These are phyloP conservation scores for Alentia gelatinosa DNA, from an alignment of 2,888 invertebrate genomes.

Conservation along the genomic window DNA sequence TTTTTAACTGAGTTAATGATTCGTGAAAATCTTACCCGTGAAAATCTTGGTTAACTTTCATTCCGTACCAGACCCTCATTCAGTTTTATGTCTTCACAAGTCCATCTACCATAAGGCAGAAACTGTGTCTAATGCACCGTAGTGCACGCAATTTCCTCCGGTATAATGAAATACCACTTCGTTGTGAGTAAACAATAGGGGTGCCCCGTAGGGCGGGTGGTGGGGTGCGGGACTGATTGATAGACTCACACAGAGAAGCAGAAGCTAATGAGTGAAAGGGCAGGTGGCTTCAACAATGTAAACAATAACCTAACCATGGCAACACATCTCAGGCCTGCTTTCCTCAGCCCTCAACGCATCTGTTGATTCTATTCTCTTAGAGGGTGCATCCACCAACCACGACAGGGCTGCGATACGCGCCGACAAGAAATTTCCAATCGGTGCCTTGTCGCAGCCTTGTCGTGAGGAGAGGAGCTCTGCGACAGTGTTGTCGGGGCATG, in stretches of 20 bases:
- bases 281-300: background rate
- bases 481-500: no score
- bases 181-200: background rate
- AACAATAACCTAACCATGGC: constrained; percentile 7
- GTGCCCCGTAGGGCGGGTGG: background rate
- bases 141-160: background rate
- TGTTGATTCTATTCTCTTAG: constrained; percentile 14
- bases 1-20: no score
- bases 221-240: background rate
- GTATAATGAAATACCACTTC: background rate
- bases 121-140: background rate
- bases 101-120: no score
- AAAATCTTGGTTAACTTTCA: no score
- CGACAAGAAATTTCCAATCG: no score
- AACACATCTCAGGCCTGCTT: background rate
- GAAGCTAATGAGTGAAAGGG: background rate
- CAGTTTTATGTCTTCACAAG: no score
- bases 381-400: no score
- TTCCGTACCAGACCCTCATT: no score
- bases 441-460: no score
- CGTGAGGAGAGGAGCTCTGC: no score
- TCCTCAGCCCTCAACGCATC: background rate
- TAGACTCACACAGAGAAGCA: background rate
- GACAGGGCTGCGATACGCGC: no score
- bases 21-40: no score